These are phyloP conservation scores for Rallus crepitans DNA, from an alignment of 2,797 vertebrate species.

Conservation along the genomic window DNA sequence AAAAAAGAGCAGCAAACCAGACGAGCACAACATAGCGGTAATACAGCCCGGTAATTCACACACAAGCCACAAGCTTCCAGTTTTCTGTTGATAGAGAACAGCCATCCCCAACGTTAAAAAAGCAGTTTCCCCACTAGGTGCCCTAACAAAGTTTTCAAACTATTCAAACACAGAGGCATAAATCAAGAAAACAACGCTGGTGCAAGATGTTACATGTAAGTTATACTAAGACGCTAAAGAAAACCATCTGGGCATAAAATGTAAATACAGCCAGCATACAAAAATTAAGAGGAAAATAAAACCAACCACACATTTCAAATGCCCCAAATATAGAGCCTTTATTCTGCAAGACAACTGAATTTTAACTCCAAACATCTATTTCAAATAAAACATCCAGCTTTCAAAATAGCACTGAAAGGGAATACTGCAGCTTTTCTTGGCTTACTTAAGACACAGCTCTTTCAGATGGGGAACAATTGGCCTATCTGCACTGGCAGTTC, in stretches of 20 bases:
- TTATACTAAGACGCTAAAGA: constrained; percentile 53
- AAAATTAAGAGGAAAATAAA: constrained; percentile 52
- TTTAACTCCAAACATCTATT: background rate
- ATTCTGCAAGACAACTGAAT: background rate
- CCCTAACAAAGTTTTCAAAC: constrained; percentile 58
- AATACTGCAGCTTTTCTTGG: background rate
- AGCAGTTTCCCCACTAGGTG: constrained; percentile 24
- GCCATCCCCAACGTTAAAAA: constrained; percentile 26
- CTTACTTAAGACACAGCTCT: background rate
- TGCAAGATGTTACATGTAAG: constrained; percentile 41
- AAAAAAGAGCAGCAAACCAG: background rate
- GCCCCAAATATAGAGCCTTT: constrained; percentile 4
- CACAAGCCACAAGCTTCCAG: background rate
- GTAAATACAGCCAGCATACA: constrained; percentile 40
- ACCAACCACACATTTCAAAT: background rate
- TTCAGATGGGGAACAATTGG: background rate
- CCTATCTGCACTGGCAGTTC: background rate
- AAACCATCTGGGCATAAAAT: constrained; percentile 67
- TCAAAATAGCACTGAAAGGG: background rate
- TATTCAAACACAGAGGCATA: constrained; percentile 46
- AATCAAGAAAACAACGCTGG: constrained; percentile 60
- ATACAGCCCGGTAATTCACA: background rate
- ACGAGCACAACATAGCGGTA: background rate
- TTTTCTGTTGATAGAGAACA: constrained; percentile 37
- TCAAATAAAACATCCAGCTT: background rate